These are phyloP conservation scores for Asteroscopus sphinx DNA, from an alignment of 2,888 invertebrate genomes.

Conservation along the genomic window DNA sequence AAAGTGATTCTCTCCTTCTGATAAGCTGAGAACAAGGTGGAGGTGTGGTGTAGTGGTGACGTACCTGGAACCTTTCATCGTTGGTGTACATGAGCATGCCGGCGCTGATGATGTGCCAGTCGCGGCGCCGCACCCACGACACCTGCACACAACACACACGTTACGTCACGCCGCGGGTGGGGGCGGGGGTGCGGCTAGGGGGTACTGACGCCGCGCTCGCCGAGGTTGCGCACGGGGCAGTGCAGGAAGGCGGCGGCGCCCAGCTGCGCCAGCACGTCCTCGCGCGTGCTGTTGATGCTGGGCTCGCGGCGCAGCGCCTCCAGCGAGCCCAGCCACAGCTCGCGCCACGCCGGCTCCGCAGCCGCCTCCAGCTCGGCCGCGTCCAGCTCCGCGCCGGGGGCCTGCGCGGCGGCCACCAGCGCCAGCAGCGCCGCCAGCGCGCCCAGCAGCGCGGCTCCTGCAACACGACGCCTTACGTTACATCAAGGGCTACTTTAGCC, in stretches of 20 bases:
- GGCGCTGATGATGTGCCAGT: conserved; percentile 98
- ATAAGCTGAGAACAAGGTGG: too few relatives aligned
- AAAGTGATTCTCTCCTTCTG: too few relatives aligned
- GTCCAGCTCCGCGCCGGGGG: conserved; percentile 62
- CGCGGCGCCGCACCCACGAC: conserved; percentile 97
- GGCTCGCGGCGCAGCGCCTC: conserved; percentile 83
- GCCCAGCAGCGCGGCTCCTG: conserved; percentile 27
- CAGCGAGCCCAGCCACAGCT: conserved; percentile 90
- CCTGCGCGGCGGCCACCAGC: conserved; percentile 46
- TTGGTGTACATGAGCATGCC: conserved; percentile 97
- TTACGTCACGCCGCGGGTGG: background rate
- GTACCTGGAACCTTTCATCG: conserved; percentile 94
- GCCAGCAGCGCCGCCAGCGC: conserved; percentile 25
- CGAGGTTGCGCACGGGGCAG: conserved; percentile 94
- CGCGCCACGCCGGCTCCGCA: conserved; percentile 90
- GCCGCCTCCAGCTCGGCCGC: conserved; percentile 68
- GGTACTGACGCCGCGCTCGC: conserved; percentile 92
- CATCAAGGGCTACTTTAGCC: too few relatives aligned
- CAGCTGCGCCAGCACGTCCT: conserved; percentile 93
- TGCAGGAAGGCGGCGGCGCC: conserved; percentile 95
- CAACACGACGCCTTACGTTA: too few relatives aligned
- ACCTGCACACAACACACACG: conserved; percentile 89
- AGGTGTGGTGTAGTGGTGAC: background rate
- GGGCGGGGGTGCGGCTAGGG: background rate
- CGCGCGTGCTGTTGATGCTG: conserved; percentile 93